Evolutionary conservation across 2,797 vertebrate genomes (phyloP).

Genomic region (Sylvia borin): DNA sequence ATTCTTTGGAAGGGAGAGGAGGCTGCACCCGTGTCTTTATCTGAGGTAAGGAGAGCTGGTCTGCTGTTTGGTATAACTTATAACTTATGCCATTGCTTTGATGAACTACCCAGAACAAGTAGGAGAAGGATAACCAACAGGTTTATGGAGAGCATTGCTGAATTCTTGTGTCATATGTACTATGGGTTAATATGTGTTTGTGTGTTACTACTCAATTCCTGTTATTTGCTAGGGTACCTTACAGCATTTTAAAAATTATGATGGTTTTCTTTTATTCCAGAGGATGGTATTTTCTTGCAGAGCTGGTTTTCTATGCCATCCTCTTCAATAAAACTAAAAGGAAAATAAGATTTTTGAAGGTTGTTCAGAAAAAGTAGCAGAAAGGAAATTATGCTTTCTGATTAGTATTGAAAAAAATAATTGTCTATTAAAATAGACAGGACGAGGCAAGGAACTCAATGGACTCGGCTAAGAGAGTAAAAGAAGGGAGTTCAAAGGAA

Average conservation of each 20-base stretch:
- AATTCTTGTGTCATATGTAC: neutral
- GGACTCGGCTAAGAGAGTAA: neutral
- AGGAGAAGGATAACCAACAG: neutral
- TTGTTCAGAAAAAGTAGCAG: neutral
- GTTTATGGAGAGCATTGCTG: neutral
- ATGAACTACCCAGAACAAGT: neutral
- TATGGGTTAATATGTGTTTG: neutral
- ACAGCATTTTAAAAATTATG: neutral
- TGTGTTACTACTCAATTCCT: neutral
- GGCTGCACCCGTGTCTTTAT: neutral
- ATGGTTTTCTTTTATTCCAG: neutral
- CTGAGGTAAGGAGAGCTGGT: neutral
- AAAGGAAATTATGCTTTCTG: slow-evolving; percentile 36
- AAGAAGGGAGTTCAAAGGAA: slow-evolving; percentile 48
- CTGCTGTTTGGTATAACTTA: neutral
- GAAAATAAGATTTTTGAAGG: neutral
- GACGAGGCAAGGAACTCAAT: neutral
- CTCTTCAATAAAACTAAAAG: slow-evolving; percentile 21
- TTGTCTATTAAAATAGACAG: slow-evolving; percentile 33
- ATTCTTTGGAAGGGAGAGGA: neutral
- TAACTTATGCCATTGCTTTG: neutral
- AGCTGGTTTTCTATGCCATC: neutral
- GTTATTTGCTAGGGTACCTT: neutral
- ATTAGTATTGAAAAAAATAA: slow-evolving; percentile 30
- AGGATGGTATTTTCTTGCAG: neutral